Evolutionary conservation across 2,888 invertebrate species (phyloP).

Genomic region (Platynereis dumerilii): DNA sequence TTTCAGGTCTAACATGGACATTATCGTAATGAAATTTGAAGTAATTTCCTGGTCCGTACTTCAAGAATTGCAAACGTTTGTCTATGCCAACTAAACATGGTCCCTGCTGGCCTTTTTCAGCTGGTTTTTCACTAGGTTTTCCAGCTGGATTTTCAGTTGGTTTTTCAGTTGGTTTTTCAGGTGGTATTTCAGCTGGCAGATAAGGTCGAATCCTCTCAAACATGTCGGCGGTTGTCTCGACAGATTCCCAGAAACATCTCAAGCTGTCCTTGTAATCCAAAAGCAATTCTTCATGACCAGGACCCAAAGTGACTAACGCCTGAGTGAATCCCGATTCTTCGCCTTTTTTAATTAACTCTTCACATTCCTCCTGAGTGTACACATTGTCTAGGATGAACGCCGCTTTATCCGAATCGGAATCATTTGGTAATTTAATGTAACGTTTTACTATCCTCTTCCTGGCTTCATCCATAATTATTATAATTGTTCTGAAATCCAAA

Average conservation of each 20-base stretch:
- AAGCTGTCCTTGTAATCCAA: slow-evolving; percentile 46
- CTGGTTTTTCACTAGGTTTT: no score
- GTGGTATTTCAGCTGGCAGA: no score
- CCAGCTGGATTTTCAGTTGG: no score
- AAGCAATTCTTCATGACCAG: slow-evolving; percentile 41
- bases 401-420: background rate
- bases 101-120: slow-evolving; percentile 31
- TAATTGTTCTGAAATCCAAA: no score
- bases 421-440: slow-evolving; percentile 2
- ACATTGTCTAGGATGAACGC: slow-evolving; percentile 5
- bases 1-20: slow-evolving; percentile 32
- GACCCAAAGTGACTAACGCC: slow-evolving; percentile 47
- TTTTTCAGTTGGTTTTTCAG: no score
- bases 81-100: slow-evolving; percentile 42
- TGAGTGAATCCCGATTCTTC: slow-evolving; percentile 45
- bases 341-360: slow-evolving; percentile 43
- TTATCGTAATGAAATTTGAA: slow-evolving; percentile 51
- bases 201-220: slow-evolving; percentile 44
- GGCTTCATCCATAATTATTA: no score
- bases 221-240: slow-evolving; percentile 41
- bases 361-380: slow-evolving; percentile 39
- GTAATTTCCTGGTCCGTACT: slow-evolving; percentile 50
- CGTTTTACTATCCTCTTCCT: background rate
- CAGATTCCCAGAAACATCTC: slow-evolving; percentile 48
- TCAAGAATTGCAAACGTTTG: slow-evolving; percentile 47